Base-by-base conservation (phyloP, 1,140 invertebrate species). In the Mizuhopecten yessoensis region DNA sequence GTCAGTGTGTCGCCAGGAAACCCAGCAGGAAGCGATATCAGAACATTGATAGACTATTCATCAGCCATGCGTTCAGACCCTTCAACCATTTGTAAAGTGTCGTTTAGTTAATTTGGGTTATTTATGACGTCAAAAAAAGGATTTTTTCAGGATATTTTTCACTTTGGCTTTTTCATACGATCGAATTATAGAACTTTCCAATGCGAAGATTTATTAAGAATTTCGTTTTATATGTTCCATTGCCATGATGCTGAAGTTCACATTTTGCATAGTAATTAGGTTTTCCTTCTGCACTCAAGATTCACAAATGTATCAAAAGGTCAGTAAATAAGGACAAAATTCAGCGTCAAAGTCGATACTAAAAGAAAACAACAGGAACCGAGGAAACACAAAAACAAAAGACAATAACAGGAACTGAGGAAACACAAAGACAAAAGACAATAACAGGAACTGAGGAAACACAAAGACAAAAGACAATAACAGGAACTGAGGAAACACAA, bases 71-170 rank as follows among this genome's bases (percentile, higher is more conserved):
- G 57, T 9, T 75, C 29, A 75, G 57, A 75, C 57, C 57, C 57
- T 75, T 17, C 57, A 75, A 29, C 57, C n/a, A 75, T 75, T 75
- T 75, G 29, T 75, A 29, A 75, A 75, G n/a, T 75, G 57, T 75
- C 5, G n/a, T 39, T 75, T 29, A 75, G 57, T 75, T 29, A 29
- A 29, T n/a, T 75, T 29, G 9, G 11, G 57, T 17, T n/a, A n/a
- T n/a, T n/a, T n/a, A n/a, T n/a, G n/a, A n/a, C n/a, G n/a, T n/a
- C n/a, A n/a, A n/a, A n/a, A n/a, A n/a, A n/a, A n/a, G n/a, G n/a
- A n/a, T n/a, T n/a, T n/a, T n/a, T n/a, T n/a, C n/a, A n/a, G n/a
- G n/a, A n/a, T n/a, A n/a, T n/a, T n/a, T n/a, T n/a, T n/a, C n/a
- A n/a, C n/a, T n/a, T n/a, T n/a, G n/a, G n/a, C n/a, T 1, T 29